Percentiles rank a stretch among this genome's conserved stretches.
These are phyloP conservation scores for Chondrosia reniformis DNA, from an alignment of 37 sponge, comb jelly and placozoan genomes.

Conservation along the genomic window DNA sequence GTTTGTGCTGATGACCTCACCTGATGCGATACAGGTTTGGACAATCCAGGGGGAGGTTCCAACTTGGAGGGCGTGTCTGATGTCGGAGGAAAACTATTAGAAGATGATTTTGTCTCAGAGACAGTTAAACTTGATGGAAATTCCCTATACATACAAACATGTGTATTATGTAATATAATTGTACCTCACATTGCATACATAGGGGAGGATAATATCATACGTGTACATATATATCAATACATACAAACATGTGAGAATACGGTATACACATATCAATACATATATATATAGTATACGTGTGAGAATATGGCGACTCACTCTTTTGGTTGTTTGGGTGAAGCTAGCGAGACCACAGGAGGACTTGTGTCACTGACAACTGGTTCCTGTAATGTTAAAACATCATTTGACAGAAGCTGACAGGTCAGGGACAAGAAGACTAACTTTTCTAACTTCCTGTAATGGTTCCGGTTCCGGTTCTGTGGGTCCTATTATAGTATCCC, in stretches of 20 bases:
- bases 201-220: too few species aligned
- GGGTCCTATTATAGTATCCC: background rate
- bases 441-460: background rate
- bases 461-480: background rate
- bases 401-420: too few species aligned
- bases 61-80: background rate
- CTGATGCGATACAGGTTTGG: background rate
- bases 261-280: background rate
- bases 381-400: too few species aligned
- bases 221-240: too few species aligned
- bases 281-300: too few species aligned
- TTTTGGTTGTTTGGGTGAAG: background rate
- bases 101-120: background rate
- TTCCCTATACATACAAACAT: conserved; percentile 1
- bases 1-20: too few species aligned
- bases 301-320: too few species aligned
- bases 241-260: background rate
- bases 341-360: too few species aligned
- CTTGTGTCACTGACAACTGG: too few species aligned
- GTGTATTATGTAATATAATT: too few species aligned
- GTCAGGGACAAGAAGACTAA: too few species aligned
- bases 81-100: background rate
- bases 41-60: conserved; percentile 19
- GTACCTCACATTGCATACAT: too few species aligned
- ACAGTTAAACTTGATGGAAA: conserved; percentile 7